phyloP scores from a whole-genome alignment of 2,888 invertebrate species.

The Smittia aterrima region DNA sequence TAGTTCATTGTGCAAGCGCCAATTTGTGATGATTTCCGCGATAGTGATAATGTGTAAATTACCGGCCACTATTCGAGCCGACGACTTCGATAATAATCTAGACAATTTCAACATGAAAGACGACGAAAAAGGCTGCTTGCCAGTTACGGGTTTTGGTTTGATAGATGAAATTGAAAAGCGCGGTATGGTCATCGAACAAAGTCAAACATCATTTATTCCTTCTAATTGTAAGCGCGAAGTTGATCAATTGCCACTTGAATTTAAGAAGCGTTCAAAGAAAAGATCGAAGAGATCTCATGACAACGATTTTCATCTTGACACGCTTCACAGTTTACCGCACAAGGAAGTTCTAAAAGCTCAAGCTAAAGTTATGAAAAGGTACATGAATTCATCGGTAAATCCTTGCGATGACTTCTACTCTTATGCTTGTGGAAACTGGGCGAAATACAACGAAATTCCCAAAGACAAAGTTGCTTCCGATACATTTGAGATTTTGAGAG shows the following conservation, averaged over 20 bases:
- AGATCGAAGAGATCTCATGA: neutral
- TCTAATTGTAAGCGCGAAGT: neutral
- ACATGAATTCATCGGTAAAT: slow-evolving; percentile 70
- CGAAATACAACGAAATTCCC: slow-evolving; percentile 78
- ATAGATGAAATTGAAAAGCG: slow-evolving; percentile 30
- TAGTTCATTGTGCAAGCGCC: slow-evolving; percentile 17
- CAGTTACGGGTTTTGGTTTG: neutral
- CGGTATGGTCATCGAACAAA: slow-evolving; percentile 3
- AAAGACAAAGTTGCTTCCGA: slow-evolving; percentile 85
- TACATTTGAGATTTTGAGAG: slow-evolving; percentile 84
- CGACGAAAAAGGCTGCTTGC: neutral
- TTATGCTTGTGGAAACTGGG: slow-evolving; percentile 86
- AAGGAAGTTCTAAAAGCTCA: slow-evolving; percentile 62
- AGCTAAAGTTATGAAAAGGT: slow-evolving; percentile 69
- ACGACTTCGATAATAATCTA: slow-evolving; percentile 3
- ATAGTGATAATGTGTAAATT: slow-evolving; percentile 16
- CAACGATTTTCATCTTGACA: slow-evolving; percentile 25
- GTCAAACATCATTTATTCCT: slow-evolving; percentile 35
- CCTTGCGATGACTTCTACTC: slow-evolving; percentile 83
- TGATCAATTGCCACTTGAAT: neutral
- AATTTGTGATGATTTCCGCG: slow-evolving; percentile 23
- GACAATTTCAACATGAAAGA: neutral
- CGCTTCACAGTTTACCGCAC: slow-evolving; percentile 43
- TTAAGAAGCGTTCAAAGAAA: neutral
- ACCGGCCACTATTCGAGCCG: neutral